Percentiles rank a stretch among this genome's conserved stretches.
These are phyloP conservation scores for Acromyrmex echinatior DNA, from an alignment of 1,140 invertebrate genomes.

Conservation along the genomic window DNA sequence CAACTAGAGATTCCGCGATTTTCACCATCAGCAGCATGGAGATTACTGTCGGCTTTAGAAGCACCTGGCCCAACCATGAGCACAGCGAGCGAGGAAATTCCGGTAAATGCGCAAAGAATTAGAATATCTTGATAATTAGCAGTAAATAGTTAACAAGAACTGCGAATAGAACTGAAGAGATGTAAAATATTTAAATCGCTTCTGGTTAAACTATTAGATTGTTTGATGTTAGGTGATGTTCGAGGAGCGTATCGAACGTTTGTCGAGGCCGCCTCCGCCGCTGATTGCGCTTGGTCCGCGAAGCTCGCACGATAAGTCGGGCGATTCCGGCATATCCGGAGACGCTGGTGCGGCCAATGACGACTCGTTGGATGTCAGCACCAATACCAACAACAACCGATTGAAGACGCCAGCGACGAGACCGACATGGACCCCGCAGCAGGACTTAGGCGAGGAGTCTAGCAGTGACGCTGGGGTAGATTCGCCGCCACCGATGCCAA, in stretches of 20 bases:
- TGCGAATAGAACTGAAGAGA: conserved; percentile 40
- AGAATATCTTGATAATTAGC: background rate
- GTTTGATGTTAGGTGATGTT: conserved; percentile 80
- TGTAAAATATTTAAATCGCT: background rate
- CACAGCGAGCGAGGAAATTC: conserved; percentile 81
- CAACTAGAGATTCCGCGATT: conserved; percentile 92
- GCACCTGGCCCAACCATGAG: conserved; percentile 80
- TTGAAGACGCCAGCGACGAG: conserved; percentile 73
- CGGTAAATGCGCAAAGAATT: conserved; percentile 76
- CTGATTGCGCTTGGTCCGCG: conserved; percentile 81
- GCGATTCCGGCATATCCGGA: conserved; percentile 93
- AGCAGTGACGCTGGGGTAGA: conserved; percentile 90
- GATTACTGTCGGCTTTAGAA: conserved; percentile 88
- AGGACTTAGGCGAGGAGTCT: conserved; percentile 90
- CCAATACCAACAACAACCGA: conserved; percentile 71
- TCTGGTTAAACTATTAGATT: background rate
- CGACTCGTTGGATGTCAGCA: conserved; percentile 80
- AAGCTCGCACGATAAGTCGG: conserved; percentile 89
- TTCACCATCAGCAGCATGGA: conserved; percentile 94
- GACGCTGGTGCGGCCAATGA: conserved; percentile 88
- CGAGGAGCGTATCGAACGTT: conserved; percentile 87
- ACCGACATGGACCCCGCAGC: conserved; percentile 92
- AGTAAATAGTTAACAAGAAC: conserved; percentile 41
- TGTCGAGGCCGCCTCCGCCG: conserved; percentile 86
- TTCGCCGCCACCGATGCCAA: conserved; percentile 76